These are phyloP conservation scores for Limnothrissa miodon DNA, from an alignment of 2,113 vertebrate genomes.

Conservation along the genomic window DNA sequence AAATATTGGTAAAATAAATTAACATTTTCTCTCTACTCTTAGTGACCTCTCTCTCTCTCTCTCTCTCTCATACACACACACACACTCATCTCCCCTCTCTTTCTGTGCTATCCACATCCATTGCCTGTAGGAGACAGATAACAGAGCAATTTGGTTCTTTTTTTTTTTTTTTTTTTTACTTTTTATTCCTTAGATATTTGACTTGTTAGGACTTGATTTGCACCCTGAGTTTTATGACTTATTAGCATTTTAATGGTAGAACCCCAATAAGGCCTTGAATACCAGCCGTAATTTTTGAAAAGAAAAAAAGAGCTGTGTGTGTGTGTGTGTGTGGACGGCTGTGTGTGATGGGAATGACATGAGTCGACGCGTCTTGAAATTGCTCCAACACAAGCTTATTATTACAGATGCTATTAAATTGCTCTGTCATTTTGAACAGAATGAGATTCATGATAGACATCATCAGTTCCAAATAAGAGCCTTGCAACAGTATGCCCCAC, in stretches of 20 bases:
- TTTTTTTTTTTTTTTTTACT: slow-evolving; percentile 27
- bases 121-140: slow-evolving; percentile 11
- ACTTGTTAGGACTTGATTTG: slow-evolving; percentile 44
- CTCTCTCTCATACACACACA: neutral
- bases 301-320: neutral
- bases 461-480: neutral
- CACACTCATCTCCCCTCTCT: neutral
- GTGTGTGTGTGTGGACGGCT: neutral
- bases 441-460: slow-evolving; percentile 14
- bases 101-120: slow-evolving; percentile 18
- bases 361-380: neutral
- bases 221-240: slow-evolving; percentile 38
- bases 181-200: slow-evolving; percentile 35
- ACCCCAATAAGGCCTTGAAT: slow-evolving; percentile 38
- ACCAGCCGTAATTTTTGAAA: neutral
- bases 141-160: neutral
- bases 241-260: slow-evolving; percentile 51
- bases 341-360: neutral
- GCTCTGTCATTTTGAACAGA: slow-evolving; percentile 21
- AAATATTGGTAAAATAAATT: neutral
- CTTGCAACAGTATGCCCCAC: no score
- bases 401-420: neutral
- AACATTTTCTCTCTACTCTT: neutral
- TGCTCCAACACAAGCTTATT: neutral
- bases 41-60: neutral